Evolutionary conservation across 2,888 invertebrate species (phyloP), one percentile per base, ranked within the genome.

Genomic region (Acanthosoma haemorrhoidale): DNA sequence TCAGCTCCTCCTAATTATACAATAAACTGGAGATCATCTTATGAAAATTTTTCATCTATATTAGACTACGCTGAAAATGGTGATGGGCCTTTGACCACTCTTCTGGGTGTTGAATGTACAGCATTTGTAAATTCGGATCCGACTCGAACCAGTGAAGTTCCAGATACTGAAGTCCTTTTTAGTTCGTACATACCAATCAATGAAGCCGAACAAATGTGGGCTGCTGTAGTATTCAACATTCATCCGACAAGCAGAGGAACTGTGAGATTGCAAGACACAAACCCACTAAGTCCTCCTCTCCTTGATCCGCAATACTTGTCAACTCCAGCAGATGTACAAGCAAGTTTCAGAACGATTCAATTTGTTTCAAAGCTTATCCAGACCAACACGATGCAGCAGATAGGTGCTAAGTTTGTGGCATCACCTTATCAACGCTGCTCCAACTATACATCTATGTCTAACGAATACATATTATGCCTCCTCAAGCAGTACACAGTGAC

Each of bases 391-490:
- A 85, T 90, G 78, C 83, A 84, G 76, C 80, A 80, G 21, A 82
- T 83, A 15, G 86, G 85, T 0, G 81, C 87, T 0, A 31, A 41
- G 16, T 39, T 71, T 8, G 31, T 34, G 2, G 70, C 66, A 6
- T 3, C 4, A 4, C 9, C 11, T n/a, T 21, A 57, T 11, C 59
- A 69, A 11, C 31, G 18, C 0, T 73, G 73, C 68, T 90, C 92
- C 5, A 81, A 84, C 29, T 79, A 92, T 38, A 88, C 89, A 73
- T 13, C 38, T 16, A 36, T 51, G 38, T 36, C 69, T 15, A 69
- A 38, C 71, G 84, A 84, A 32, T 90, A 89, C 76, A 89, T 90
- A 88, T 85, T 85, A 74, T 90, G 90, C 77, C 85, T 87, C 2
- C 79, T 87, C 9, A 81, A 85, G 13, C 84, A 83, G 13, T 79